Conservation (phyloP, 1,140 invertebrate genomes). For the Drosophila chauvacae region DNA sequence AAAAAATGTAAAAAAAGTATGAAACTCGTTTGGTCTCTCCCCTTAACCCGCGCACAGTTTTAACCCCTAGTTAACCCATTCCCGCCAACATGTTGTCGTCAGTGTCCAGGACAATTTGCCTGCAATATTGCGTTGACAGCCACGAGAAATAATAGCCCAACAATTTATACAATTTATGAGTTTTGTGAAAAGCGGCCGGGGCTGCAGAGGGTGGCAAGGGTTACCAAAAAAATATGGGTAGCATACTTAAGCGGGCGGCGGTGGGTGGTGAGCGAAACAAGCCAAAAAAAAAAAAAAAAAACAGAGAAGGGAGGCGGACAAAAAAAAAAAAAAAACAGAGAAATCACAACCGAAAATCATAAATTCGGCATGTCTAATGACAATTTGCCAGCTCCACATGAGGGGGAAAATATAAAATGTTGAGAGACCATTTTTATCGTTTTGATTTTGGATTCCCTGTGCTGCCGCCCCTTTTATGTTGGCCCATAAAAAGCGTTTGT, state of each 20-base stretch:
- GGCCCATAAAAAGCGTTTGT: constrained; percentile 61
- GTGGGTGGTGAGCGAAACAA: constrained; percentile 21
- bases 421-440: constrained; percentile 53
- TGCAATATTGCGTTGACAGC: constrained; percentile 82
- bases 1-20: not conserved
- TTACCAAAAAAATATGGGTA: constrained; percentile 53
- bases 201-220: constrained; percentile 40
- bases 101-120: constrained; percentile 59
- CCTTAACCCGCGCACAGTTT: not conserved
- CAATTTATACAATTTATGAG: constrained; percentile 83
- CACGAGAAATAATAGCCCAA: constrained; percentile 82
- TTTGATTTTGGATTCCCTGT: constrained; percentile 48
- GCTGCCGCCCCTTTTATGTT: constrained; percentile 36
- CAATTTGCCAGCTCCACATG: constrained; percentile 62
- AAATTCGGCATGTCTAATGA: constrained; percentile 83
- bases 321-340: constrained; percentile 15
- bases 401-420: constrained; percentile 20
- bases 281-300: constrained; percentile 6
- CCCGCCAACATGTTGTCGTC: constrained; percentile 34
- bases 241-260: constrained; percentile 45
- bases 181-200: constrained; percentile 46
- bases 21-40: not conserved
- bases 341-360: constrained; percentile 79
- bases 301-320: constrained; percentile 15
- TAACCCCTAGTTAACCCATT: not conserved